A percentile compares a stretch with the other conserved stretches of the same genome.
phyloP scores from a whole-genome alignment of 1,140 invertebrate species.

The Cherax destructor region DNA sequence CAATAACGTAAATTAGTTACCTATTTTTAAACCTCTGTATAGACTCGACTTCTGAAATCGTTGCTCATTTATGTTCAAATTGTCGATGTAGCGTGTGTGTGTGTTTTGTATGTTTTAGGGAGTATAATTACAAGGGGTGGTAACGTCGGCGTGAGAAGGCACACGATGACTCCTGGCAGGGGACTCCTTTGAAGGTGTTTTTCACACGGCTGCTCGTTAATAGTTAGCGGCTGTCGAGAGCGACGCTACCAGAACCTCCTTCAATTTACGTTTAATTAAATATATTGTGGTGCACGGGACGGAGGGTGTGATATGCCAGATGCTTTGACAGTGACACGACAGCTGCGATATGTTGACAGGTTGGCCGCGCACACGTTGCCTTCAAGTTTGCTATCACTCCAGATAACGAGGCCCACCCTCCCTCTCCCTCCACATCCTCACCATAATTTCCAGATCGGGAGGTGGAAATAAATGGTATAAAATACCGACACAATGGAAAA shows the following conservation, averaged over 20 bases:
- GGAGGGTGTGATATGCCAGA: constrained; percentile 29
- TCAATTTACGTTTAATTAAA: constrained; percentile 64
- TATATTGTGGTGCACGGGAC: constrained; percentile 42
- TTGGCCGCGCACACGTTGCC: constrained; percentile 3
- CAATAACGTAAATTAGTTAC: too few relatives aligned
- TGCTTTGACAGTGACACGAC: constrained; percentile 34
- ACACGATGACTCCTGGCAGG: not conserved
- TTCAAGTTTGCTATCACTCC: constrained; percentile 53
- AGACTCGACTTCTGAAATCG: too few relatives aligned
- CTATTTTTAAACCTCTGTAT: too few relatives aligned
- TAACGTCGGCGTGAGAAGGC: not conserved
- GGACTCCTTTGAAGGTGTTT: constrained; percentile 54
- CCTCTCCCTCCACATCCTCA: not conserved
- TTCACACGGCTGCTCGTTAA: constrained; percentile 40
- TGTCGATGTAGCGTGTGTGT: too few relatives aligned
- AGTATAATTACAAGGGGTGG: not conserved
- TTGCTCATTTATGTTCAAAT: too few relatives aligned
- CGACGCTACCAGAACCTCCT: constrained; percentile 32
- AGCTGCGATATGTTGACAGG: constrained; percentile 44
- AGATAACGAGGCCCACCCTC: constrained; percentile 28
- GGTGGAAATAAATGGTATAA: too few relatives aligned
- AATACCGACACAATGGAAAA: too few relatives aligned
- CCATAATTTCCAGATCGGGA: constrained; percentile 5
- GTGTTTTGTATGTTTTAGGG: too few relatives aligned
- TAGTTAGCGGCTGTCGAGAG: constrained; percentile 29